Conservation (phyloP, 2,888 invertebrate genomes). For the Phyllotreta striolata region DNA sequence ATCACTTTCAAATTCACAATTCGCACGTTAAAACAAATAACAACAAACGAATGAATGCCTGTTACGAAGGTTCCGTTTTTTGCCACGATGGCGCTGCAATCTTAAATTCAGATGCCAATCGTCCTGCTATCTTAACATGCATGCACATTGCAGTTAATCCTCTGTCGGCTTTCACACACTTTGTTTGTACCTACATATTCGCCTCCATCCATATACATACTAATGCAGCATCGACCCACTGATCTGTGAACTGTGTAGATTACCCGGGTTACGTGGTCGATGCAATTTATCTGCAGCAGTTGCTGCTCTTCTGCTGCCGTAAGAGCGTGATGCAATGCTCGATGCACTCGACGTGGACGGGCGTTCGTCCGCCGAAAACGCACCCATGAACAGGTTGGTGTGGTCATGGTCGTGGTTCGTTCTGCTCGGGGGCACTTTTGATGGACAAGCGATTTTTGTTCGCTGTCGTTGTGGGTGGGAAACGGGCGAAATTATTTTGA, state of each 20-base stretch:
- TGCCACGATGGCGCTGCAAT: slow-evolving; percentile 4
- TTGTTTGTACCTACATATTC: slow-evolving; percentile 24
- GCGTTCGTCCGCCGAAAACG: neutral
- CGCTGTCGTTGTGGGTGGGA: slow-evolving; percentile 2
- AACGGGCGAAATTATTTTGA: neutral
- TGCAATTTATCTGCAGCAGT: neutral
- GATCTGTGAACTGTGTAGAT: slow-evolving; percentile 18
- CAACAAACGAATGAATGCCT: too few species aligned
- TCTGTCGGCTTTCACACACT: slow-evolving; percentile 24
- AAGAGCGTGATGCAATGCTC: neutral
- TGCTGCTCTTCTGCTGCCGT: slow-evolving; percentile 4
- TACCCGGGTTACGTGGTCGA: neutral
- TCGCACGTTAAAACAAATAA: too few species aligned
- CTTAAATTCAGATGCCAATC: too few species aligned
- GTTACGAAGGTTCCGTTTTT: too few species aligned
- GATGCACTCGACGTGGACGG: too few species aligned
- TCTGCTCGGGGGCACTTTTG: slow-evolving; percentile 12
- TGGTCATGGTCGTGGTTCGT: slow-evolving; percentile 15
- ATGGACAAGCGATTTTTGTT: slow-evolving; percentile 7
- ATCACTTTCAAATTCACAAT: too few species aligned
- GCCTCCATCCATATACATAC: slow-evolving; percentile 14
- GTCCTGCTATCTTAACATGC: neutral
- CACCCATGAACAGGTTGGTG: slow-evolving; percentile 19
- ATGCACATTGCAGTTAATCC: slow-evolving; percentile 6
- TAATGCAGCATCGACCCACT: slow-evolving; percentile 25